Evolutionary conservation across 2,797 vertebrate species (phyloP).

Genomic region (Hozukius guyotensis): DNA sequence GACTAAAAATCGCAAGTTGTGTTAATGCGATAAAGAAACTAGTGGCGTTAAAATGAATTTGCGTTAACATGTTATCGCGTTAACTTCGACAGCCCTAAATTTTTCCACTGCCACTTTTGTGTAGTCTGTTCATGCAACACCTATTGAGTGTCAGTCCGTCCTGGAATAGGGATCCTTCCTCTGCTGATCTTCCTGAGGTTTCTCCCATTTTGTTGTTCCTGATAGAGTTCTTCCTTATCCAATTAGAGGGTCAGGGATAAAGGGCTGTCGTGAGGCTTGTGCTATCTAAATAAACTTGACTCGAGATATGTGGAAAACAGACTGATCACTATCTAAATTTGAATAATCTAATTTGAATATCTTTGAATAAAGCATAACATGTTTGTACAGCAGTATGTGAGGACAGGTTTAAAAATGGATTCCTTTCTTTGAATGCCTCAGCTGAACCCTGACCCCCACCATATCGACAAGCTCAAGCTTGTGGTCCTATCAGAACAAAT

Average conservation of each 20-base stretch:
- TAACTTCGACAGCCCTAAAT: background rate
- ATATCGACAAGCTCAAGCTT: background rate
- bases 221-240: background rate
- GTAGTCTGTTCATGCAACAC: slow-evolving; percentile 29
- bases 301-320: background rate
- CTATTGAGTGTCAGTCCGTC: background rate
- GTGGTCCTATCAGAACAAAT: slow-evolving; percentile 3
- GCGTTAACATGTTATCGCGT: no score
- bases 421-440: slow-evolving; percentile 13
- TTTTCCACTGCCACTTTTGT: slow-evolving; percentile 29
- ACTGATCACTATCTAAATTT: background rate
- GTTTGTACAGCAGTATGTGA: background rate
- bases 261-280: background rate
- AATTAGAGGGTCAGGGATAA: background rate
- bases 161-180: background rate
- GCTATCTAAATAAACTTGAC: background rate
- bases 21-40: no score
- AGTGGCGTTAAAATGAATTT: no score
- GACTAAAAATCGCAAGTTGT: no score
- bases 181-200: background rate
- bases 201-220: slow-evolving; percentile 29
- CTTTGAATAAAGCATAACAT: background rate
- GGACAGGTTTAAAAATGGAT: background rate
- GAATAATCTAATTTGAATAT: background rate
- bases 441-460: slow-evolving; percentile 15